Evolutionary conservation across 2,888 invertebrate species (phyloP).

Genomic region (Periphyllus acericola): DNA sequence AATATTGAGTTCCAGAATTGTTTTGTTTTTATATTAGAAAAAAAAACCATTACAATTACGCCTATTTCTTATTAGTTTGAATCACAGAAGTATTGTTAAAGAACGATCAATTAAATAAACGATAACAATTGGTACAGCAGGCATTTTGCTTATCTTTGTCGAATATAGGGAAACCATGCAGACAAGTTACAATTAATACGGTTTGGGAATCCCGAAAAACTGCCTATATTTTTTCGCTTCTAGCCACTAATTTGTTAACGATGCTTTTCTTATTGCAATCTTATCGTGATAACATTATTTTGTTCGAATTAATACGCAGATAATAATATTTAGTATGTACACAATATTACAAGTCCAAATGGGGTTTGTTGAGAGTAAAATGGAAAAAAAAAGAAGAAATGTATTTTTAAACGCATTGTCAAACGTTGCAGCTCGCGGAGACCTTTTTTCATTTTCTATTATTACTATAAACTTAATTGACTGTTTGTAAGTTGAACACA

Average conservation of each 20-base stretch:
- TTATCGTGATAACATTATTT: not conserved
- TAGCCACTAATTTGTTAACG: too few species aligned
- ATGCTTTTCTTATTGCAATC: too few species aligned
- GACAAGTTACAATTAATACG: conserved; percentile 13
- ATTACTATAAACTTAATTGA: conserved; percentile 49
- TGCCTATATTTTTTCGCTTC: too few species aligned
- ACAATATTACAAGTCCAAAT: not conserved
- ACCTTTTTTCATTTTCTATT: conserved; percentile 35
- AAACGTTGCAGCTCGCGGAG: not conserved
- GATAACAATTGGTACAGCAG: not conserved
- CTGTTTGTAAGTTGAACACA: conserved; percentile 49
- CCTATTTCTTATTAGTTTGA: not conserved
- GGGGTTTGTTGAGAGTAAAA: not conserved
- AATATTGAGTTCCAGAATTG: too few species aligned
- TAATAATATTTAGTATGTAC: not conserved
- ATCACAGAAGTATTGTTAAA: not conserved
- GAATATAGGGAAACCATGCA: not conserved
- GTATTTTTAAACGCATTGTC: conserved; percentile 34
- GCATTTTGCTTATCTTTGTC: not conserved
- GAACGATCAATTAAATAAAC: not conserved
- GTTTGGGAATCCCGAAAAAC: not conserved
- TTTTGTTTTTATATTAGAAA: not conserved
- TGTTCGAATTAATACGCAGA: not conserved
- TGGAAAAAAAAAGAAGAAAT: not conserved
- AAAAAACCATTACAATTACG: not conserved